Evolutionary conservation across 2,888 invertebrate species (phyloP), one percentile per base, ranked within the genome.

Genomic region (Dryadula phaetusa): DNA sequence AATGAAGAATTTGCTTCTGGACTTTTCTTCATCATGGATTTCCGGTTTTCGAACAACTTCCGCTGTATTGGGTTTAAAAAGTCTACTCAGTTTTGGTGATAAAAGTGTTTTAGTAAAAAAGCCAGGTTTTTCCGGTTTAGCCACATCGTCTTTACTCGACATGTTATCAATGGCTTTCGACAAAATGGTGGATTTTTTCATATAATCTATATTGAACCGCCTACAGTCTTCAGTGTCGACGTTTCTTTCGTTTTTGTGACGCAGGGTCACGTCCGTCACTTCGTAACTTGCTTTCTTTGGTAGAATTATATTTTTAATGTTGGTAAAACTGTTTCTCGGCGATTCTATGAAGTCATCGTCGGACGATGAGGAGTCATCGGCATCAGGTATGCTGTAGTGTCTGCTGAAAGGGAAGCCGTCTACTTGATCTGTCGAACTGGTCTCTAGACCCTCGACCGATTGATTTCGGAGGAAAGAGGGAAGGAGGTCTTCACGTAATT

Each of bases 391-490:
- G 77, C 90, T 89, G 75, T 79, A 78, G 70, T 88, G 90, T 10
- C 90, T 71, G 69, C 84, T 83, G 73, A 88, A 82, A 0, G 84
- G 80, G 10, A 80, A 67, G 0, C 82, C 56, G 40, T 82, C 81
- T 1, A 76, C 70, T 18, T 83, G 80, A n/a, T 75, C 75, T 68
- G 86, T 85, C 72, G 76, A 79, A 46, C 83, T 72, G 1, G 80
- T 83, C 74, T 90, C 86, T 3, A 90, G 80, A 0, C 87, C 92
- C 66, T 92, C 92, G 0, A 85, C 91, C 2, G 92, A 92, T 74
- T 92, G 93, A 82, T 90, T 92, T 22, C 93, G 77, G 0, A 90
- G 82, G 80, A 92, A 93, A 40, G 87, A 75, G 0, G 90, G 92
- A 0, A 83, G 76, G 47, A 70, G 47, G 25, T 63, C 62, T 8